These are phyloP conservation scores for Drosophila nigricruria DNA, from an alignment of 2,888 invertebrate genomes.

Conservation along the genomic window DNA sequence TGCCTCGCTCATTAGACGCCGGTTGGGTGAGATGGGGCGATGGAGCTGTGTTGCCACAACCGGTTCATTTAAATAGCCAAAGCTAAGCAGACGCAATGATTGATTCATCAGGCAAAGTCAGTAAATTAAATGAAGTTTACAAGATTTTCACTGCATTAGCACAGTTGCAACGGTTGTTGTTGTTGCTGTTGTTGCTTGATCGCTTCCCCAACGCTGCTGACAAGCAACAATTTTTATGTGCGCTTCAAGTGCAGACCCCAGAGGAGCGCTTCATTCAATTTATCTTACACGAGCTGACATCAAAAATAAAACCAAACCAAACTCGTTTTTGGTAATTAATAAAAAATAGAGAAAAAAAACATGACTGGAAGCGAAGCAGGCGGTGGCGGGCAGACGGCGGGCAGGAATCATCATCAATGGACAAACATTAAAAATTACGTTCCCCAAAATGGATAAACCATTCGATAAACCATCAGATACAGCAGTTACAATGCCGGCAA, in stretches of 20 bases:
- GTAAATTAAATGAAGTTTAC: conserved; percentile 70
- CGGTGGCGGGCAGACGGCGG: not conserved
- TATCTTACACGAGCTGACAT: conserved; percentile 64
- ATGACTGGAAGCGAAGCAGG: conserved; percentile 1
- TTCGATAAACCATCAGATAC: conserved; percentile 5
- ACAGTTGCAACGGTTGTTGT: conserved; percentile 50
- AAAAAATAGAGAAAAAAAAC: conserved; percentile 25
- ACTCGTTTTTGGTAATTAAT: conserved; percentile 72
- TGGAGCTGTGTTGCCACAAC: conserved; percentile 28
- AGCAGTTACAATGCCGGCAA: conserved; percentile 42
- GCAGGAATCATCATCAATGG: conserved; percentile 51
- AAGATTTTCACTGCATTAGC: conserved; percentile 59
- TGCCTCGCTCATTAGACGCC: conserved; percentile 62
- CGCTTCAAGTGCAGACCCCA: conserved; percentile 70
- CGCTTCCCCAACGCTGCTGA: conserved; percentile 55
- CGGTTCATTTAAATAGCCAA: conserved; percentile 72
- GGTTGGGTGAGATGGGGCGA: conserved; percentile 18
- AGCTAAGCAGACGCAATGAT: conserved; percentile 66
- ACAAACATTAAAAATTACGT: conserved; percentile 38
- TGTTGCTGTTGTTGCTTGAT: conserved; percentile 1
- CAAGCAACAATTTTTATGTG: conserved; percentile 75
- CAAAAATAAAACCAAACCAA: conserved; percentile 35
- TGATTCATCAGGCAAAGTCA: conserved; percentile 68
- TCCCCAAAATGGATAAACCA: conserved; percentile 33
- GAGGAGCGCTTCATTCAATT: conserved; percentile 70